Conservation (phyloP, 2,797 vertebrate species). For the Pseudochaenichthys georgianus region DNA sequence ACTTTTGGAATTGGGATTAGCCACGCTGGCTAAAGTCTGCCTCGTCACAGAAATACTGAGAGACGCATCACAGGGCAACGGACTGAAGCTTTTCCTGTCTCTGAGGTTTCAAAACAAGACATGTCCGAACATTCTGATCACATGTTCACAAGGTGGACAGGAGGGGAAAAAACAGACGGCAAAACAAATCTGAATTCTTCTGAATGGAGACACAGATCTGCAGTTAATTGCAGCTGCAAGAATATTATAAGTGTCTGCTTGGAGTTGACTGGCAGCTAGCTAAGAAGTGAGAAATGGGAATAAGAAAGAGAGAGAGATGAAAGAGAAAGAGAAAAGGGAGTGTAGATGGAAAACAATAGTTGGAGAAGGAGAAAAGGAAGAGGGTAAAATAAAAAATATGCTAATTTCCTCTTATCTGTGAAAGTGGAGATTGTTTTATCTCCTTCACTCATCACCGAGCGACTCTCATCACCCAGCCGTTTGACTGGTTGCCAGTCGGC, state of each 20-base stretch:
- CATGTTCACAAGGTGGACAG: slow-evolving; percentile 52
- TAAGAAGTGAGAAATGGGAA: slow-evolving; percentile 56
- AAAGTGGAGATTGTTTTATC: slow-evolving; percentile 48
- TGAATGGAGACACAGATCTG: slow-evolving; percentile 41
- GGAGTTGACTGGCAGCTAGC: slow-evolving; percentile 69
- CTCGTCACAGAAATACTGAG: slow-evolving; percentile 28
- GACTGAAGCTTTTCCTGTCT: slow-evolving; percentile 27
- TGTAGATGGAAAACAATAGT: slow-evolving; percentile 1
- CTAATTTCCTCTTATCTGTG: slow-evolving; percentile 49
- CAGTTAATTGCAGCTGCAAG: slow-evolving; percentile 71
- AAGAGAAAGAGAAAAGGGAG: slow-evolving; percentile 26
- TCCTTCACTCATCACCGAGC: slow-evolving; percentile 34
- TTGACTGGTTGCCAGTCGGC: slow-evolving; percentile 42
- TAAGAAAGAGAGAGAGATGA: slow-evolving; percentile 39
- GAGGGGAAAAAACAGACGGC: slow-evolving; percentile 31
- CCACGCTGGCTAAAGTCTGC: slow-evolving; percentile 22
- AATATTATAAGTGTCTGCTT: slow-evolving; percentile 64
- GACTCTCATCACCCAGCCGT: slow-evolving; percentile 42
- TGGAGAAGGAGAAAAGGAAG: slow-evolving; percentile 13
- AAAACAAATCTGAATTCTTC: background rate
- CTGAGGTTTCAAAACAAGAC: slow-evolving; percentile 33
- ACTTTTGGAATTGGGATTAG: slow-evolving; percentile 63
- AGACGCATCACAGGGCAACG: slow-evolving; percentile 32
- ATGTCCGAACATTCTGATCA: slow-evolving; percentile 47
- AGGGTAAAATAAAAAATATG: slow-evolving; percentile 42